Conservation (phyloP, 2,113 vertebrate genomes). For the Raja brachyura region DNA sequence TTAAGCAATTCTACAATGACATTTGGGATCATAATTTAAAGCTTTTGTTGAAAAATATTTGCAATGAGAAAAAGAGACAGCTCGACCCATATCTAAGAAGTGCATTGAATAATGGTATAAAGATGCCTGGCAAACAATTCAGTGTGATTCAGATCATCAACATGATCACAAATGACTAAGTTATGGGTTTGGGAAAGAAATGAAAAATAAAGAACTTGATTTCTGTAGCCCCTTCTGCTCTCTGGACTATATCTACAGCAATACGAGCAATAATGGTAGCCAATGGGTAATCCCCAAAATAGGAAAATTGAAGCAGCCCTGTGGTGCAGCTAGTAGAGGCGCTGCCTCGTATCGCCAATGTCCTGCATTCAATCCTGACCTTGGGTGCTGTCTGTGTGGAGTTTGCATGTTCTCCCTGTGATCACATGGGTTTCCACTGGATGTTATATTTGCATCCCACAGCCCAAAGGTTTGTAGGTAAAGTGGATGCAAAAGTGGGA, state of each 20-base stretch:
- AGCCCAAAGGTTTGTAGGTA: too few relatives aligned
- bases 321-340: too few relatives aligned
- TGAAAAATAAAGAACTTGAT: neutral
- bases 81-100: neutral
- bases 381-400: too few relatives aligned
- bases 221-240: neutral
- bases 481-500: too few relatives aligned
- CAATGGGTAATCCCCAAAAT: neutral
- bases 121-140: neutral
- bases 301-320: neutral
- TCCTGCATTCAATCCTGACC: too few relatives aligned
- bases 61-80: neutral
- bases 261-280: neutral
- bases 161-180: neutral
- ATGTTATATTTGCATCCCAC: too few relatives aligned
- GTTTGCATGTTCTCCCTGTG: too few relatives aligned
- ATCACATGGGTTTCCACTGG: too few relatives aligned
- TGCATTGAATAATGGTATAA: neutral
- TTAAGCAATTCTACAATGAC: conserved; percentile 28
- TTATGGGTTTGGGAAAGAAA: neutral
- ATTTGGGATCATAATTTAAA: conserved; percentile 12
- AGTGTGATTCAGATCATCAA: neutral
- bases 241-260: neutral
- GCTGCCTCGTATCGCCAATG: too few relatives aligned
- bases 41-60: conserved; percentile 30